A percentile compares a stretch with the other conserved stretches of the same genome.
Conservation (phyloP, 2,888 invertebrate species). For the Adelphocoris suturalis region DNA sequence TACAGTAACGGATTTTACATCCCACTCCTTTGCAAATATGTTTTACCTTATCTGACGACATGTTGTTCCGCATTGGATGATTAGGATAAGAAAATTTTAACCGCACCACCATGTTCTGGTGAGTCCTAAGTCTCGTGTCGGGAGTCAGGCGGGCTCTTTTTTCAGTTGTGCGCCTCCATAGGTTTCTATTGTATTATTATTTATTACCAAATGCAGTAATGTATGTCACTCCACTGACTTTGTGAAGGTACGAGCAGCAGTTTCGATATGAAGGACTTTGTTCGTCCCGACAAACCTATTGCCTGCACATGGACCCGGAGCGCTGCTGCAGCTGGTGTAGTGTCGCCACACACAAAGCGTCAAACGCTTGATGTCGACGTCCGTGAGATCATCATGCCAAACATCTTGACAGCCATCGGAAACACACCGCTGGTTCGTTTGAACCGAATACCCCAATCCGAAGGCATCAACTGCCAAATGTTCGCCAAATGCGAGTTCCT, state of each 20-base stretch:
- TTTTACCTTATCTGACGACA: too few species aligned
- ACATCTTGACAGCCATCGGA: conserved; percentile 89
- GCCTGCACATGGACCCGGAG: conserved; percentile 41
- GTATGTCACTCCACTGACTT: too few species aligned
- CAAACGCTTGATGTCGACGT: conserved; percentile 59
- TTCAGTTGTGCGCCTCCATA: too few species aligned
- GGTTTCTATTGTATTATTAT: background rate
- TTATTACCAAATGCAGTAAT: too few species aligned
- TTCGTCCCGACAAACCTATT: conserved; percentile 63
- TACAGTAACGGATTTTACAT: too few species aligned
- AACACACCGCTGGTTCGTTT: conserved; percentile 91
- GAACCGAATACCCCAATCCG: conserved; percentile 87
- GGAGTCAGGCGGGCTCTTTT: too few species aligned
- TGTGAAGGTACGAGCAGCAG: conserved; percentile 1
- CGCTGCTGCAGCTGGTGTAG: background rate
- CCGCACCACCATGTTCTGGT: too few species aligned
- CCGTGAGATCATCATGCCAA: conserved; percentile 80
- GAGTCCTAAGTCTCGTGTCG: too few species aligned
- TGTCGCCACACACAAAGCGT: conserved; percentile 54
- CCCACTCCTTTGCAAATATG: too few species aligned
- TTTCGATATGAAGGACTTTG: conserved; percentile 67
- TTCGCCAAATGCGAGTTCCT: conserved; percentile 98
- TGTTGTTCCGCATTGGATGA: too few species aligned
- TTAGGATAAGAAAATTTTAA: too few species aligned
- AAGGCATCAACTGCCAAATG: conserved; percentile 88